Evolutionary conservation across 1,140 invertebrate genomes (phyloP), one percentile per base, ranked within the genome.

Genomic region (Plutomurus gul): DNA sequence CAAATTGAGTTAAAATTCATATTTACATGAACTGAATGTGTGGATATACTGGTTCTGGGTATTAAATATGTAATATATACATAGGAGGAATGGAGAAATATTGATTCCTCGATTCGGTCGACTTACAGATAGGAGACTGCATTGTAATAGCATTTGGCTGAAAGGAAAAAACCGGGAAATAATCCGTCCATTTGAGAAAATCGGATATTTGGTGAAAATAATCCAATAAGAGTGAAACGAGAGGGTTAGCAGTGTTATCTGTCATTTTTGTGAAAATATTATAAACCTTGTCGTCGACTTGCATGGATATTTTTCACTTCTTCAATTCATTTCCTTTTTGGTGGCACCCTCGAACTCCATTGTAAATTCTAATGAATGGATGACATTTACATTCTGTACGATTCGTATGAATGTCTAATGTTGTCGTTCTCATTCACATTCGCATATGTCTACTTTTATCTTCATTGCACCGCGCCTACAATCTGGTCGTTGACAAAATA

Each of bases 161-260:
- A 73, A 73, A 16, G 20, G 20, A 25, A 72, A 73, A 39, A 73
- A 20, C 39, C 70, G 70, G 37, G 25, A 73, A 73, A 65, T 65
- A 72, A 72, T 72, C 70, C 37, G 36, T 75, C 40, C 73, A 75
- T 75, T 75, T 75, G 73, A 30, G 73, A 75, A 75, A 75, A 75
- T 75, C 73, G 46, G 73, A 49, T 75, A 75, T 75, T 75, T 75
- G 30, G n/a, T 75, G 30, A 51, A 36, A 75, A 49, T 75, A 75
- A 75, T 75, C 73, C 43, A 75, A 75, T 75, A 75, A 51, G 18
- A 49, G 25, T 27, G 40, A 46, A 73, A 43, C 25, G 46, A 75
- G 72, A 49, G 72, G 39, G 43, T 43, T 40, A 46, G 43, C n/a
- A n/a, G n/a, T 8, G 72, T 43, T 27, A 46, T 46, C 43, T 36